Evolutionary conservation across 2,113 vertebrate genomes (phyloP), one percentile per base, ranked within the genome.

Genomic region (Danionella cerebrum): DNA sequence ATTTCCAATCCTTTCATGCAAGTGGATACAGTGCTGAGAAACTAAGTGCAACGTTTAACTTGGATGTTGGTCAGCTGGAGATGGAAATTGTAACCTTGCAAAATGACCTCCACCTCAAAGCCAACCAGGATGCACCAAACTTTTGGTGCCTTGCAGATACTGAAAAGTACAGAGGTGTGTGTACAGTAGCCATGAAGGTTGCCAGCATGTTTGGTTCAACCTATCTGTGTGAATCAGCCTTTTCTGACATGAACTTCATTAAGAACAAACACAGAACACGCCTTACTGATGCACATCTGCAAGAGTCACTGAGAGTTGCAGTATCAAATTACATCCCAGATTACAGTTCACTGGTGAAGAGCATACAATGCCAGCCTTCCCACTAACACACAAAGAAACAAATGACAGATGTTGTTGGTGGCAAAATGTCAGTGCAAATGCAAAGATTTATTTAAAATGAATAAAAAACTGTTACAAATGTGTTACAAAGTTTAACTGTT

Each of bases 241-340:
- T 76, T 74, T 76, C 67, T 27, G 44, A 77, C 10, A 79, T 74
- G 65, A 74, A 79, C 19, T 74, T 72, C 29, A 71, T 75, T 1
- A 76, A 76, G 22, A 75, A 75, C 53, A 55, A 38, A 55, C 18
- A 22, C 33, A 22, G 33, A 38, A 55, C 33, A 33, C 29, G 29
- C 10, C 59, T 76, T 12, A 76, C 71, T 72, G 69, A 72, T 71
- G 65, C 71, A 74, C 70, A 79, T 76, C 45, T 79, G 10, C 3
- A 78, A 47, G 72, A 76, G 42, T 80, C 50, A 74, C 6, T 76
- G 13, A 76, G 29, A 64, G 63, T 48, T 68, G 60, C 70, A 57
- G 53, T 74, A 67, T 71, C 65, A 77, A 41, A n/a, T 65, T 75
- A 79, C 6, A 67, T 33, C n/a, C n/a, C n/a, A n/a, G n/a, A n/a